Evolutionary conservation across 2,113 vertebrate genomes (phyloP).

Genomic region (Okapia johnstoni): DNA sequence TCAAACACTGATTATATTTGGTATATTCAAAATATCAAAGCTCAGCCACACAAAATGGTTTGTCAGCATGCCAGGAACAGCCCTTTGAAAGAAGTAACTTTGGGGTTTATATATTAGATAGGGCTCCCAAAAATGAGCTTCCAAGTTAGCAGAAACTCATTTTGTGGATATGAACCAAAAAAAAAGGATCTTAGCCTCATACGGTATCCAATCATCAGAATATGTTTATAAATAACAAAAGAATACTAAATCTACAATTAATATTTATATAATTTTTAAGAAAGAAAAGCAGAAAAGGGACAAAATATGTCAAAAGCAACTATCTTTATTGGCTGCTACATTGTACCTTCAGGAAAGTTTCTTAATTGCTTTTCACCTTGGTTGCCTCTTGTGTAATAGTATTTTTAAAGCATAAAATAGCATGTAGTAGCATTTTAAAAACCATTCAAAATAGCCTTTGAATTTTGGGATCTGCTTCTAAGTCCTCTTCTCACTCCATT

Average conservation of each 20-base stretch:
- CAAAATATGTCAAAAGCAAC: neutral
- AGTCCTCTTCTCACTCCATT: neutral
- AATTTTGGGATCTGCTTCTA: neutral
- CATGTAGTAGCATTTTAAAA: neutral
- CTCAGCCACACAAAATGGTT: neutral
- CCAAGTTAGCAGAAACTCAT: conserved; percentile 7
- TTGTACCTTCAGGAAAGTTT: neutral
- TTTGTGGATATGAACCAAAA: neutral
- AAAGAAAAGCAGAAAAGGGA: neutral
- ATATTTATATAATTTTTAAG: neutral
- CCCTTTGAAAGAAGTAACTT: conserved; percentile 6
- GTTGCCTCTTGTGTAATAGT: neutral
- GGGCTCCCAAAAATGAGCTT: neutral
- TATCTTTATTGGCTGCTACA: neutral
- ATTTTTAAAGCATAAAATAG: neutral
- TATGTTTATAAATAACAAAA: neutral
- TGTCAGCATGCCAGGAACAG: conserved; percentile 20
- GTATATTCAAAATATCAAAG: conserved; percentile 25
- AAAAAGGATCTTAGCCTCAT: neutral
- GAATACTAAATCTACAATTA: neutral
- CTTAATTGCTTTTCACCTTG: neutral
- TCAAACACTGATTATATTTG: conserved; percentile 51
- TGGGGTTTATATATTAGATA: neutral
- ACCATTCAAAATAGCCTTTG: neutral
- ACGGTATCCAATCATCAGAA: neutral